Percentiles rank a stretch among this genome's conserved stretches.
Conservation (phyloP, 2,113 vertebrate genomes). For the Cyprichromis sp. region DNA sequence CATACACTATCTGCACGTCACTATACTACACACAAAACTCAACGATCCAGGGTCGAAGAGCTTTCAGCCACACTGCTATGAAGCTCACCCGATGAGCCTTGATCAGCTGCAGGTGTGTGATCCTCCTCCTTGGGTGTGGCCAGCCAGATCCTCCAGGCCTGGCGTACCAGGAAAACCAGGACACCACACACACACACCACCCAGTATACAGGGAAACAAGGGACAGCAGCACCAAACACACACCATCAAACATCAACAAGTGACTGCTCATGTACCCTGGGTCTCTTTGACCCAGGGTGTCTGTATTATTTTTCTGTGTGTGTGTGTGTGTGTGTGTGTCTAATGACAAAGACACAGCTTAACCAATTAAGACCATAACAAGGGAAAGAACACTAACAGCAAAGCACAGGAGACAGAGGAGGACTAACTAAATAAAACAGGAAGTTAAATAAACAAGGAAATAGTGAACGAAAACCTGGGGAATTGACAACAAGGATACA, state of each 20-base stretch:
- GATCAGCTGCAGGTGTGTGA: background rate
- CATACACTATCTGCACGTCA: no score
- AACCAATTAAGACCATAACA: background rate
- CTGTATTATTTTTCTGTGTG: background rate
- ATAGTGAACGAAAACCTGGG: background rate
- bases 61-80: no score
- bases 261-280: background rate
- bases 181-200: no score
- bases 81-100: background rate
- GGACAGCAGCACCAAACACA: no score
- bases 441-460: background rate
- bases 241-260: no score
- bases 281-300: background rate
- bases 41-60: fast-evolving
- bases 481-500: background rate
- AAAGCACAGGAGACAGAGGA: background rate
- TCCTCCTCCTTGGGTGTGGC: background rate
- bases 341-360: background rate
- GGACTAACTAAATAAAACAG: background rate
- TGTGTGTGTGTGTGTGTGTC: background rate
- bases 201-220: no score
- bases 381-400: background rate
- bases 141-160: background rate
- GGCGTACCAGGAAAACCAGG: background rate
- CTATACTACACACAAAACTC: no score